Base-by-base conservation (phyloP, 2,113 vertebrate species). In the Cettia cetti region DNA sequence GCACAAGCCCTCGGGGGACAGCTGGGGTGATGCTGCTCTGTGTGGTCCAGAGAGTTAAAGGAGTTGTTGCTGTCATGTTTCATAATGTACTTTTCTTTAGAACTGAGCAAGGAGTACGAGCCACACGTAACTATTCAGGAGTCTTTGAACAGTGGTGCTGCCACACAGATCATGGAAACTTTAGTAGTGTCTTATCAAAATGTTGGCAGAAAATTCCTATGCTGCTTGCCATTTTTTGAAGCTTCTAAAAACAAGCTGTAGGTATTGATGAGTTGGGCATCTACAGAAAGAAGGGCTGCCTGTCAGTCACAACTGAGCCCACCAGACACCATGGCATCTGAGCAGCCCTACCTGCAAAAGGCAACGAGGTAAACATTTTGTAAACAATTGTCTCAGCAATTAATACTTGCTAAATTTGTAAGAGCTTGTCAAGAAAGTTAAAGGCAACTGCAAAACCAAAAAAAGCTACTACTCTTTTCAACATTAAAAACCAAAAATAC, bases 361-460 rank as follows among this genome's bases (percentile, higher is more conserved):
- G 40, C 24, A 76, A 56, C 0, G 0, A 0, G 2, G 35, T 1
- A 0, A 78, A 60, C 0, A 24, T 59, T 23, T 16, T 53, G 52
- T 7, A 31, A 53, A 53, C 17, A 53, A 52, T 1, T 14, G 14
- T 33, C 56, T 54, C 37, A 60, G 57, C 37, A 90, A 68, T 1
- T 0, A 52, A 66, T 8, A 57, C 11, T 60, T 52, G 40, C 5
- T 50, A 50, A 76, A 15, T 45, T 83, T 77, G 31, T 45, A 91
- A 61, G 6, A 54, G 37, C 17, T 80, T 42, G 13, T 56, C 39
- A 49, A 76, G 66, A 74, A 81, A 74, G 20, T 26, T 77, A 72
- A 81, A 95, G 24, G 11, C 27, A 56, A 10, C 18, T 30, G 10
- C 47, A 63, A 70, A 75, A 90, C 1, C 37, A 57, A 65, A 61